phyloP scores from a whole-genome alignment of 2,113 vertebrate genomes.

The Ovibos moschatus region DNA sequence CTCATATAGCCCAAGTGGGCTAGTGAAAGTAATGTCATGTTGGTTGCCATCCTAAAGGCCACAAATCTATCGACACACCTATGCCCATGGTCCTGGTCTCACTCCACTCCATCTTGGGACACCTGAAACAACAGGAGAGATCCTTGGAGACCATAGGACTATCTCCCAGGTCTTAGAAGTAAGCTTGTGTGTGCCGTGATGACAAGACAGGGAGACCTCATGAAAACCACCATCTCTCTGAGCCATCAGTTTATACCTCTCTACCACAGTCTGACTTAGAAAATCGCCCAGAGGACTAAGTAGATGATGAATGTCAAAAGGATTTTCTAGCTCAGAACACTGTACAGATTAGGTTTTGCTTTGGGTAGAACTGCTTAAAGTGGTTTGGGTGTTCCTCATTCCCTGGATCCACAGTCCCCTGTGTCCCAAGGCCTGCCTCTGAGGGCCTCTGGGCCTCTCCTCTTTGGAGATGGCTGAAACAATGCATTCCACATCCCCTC shows the following conservation, averaged over 20 bases:
- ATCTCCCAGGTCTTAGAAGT: neutral
- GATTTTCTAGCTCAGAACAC: neutral
- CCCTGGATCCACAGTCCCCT: neutral
- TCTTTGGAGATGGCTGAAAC: neutral
- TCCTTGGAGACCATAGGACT: neutral
- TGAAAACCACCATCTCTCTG: neutral
- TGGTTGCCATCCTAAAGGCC: neutral
- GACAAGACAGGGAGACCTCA: neutral
- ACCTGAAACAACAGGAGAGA: neutral
- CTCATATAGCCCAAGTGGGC: neutral
- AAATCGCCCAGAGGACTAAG: neutral
- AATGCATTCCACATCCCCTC: neutral
- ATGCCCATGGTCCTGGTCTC: neutral
- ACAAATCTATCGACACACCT: neutral
- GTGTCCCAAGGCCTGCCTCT: neutral
- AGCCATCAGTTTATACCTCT: neutral
- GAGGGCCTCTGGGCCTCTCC: neutral
- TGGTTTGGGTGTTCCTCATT: neutral
- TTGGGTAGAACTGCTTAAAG: neutral
- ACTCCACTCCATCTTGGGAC: neutral
- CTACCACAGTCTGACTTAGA: neutral
- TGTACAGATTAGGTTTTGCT: neutral
- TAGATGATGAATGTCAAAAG: neutral
- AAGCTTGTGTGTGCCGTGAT: accelerated
- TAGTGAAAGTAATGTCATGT: neutral